Evolutionary conservation across 2,888 invertebrate species (phyloP), one percentile per base, ranked within the genome.

Genomic region (Caenorhabditis panamensis): DNA sequence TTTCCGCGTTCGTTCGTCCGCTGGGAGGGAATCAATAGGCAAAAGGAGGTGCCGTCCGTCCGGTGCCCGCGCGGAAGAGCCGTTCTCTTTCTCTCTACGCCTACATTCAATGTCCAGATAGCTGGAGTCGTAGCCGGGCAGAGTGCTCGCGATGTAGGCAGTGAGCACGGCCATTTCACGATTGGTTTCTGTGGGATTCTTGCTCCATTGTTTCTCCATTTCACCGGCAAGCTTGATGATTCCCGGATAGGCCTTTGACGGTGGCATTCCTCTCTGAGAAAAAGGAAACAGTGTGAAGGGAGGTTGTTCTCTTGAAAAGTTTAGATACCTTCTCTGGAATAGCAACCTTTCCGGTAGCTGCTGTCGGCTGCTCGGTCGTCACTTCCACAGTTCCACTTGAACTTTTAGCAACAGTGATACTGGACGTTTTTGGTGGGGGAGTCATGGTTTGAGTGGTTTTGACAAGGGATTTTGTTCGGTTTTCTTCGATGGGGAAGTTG

Each of bases 71-170:
- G 54, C 53, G 37, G 31, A 41, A 36, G 44, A 26, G 36, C 53
- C 26, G 26, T 22, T 31, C 36, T 22, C 54, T 56, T 37, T 6
- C 36, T n/a, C n/a, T 47, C 31, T 20, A 68, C 18, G 61, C 59
- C 18, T 73, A 73, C 72, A 36, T 64, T 73, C 72, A 28, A 64
- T 44, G 9, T 73, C 44, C 26, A 44, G 6, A 11, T 64, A 63
- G n/a, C 9, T 22, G 22, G 22, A 37, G 18, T 58, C 51, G 22
- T 58, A 31, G 8, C 54, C 61, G 16, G 68, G 68, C 0, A 73
- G 49, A 2, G 71, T 59, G 47, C 68, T 73, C 1, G 79, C 79
- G 59, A 79, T 68, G 28, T 68, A 79, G 0, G 79, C 79, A 3
- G 73, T 73, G 20, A 64, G 28, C 1, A 73, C 41, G 6, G 79